These are phyloP conservation scores for Sorex araneus DNA, from an alignment of 2,113 vertebrate species.

Conservation along the genomic window DNA sequence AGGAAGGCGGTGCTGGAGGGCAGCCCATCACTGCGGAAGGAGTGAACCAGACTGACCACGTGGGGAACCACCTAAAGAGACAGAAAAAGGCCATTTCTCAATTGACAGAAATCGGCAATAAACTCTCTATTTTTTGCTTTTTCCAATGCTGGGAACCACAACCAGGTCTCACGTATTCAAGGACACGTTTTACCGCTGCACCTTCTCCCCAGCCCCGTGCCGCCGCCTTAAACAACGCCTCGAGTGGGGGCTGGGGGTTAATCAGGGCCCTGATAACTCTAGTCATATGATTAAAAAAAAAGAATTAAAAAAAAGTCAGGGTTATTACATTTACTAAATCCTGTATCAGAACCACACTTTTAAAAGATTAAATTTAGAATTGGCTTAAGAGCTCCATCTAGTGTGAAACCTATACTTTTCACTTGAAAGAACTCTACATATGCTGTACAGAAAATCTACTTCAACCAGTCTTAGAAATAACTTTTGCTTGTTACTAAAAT, in stretches of 20 bases:
- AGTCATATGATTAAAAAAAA: not conserved
- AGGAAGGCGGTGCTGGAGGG: slow-evolving; percentile 94
- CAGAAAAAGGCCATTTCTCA: slow-evolving; percentile 57
- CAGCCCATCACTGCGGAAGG: slow-evolving; percentile 93
- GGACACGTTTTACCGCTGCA: too few relatives aligned
- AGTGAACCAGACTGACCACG: slow-evolving; percentile 93
- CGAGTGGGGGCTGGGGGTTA: not conserved
- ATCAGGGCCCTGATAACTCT: too few relatives aligned
- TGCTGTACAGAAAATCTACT: not conserved
- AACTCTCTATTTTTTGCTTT: not conserved
- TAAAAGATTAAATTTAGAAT: slow-evolving; percentile 17
- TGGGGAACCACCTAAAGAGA: slow-evolving; percentile 94
- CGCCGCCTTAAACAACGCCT: not conserved
- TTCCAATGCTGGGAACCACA: too few relatives aligned
- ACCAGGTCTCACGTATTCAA: too few relatives aligned
- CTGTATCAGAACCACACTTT: not conserved
- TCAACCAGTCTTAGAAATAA: slow-evolving; percentile 37
- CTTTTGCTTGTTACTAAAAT: not conserved
- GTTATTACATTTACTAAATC: not conserved
- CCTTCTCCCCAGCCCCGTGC: not conserved
- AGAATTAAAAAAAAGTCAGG: slow-evolving; percentile 45
- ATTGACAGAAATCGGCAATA: slow-evolving; percentile 36
- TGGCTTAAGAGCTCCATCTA: slow-evolving; percentile 85
- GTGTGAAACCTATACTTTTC: slow-evolving; percentile 65
- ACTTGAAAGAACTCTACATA: slow-evolving; percentile 48